Conservation (phyloP, 2,888 invertebrate species). For the Ferdinandea cuprea region DNA sequence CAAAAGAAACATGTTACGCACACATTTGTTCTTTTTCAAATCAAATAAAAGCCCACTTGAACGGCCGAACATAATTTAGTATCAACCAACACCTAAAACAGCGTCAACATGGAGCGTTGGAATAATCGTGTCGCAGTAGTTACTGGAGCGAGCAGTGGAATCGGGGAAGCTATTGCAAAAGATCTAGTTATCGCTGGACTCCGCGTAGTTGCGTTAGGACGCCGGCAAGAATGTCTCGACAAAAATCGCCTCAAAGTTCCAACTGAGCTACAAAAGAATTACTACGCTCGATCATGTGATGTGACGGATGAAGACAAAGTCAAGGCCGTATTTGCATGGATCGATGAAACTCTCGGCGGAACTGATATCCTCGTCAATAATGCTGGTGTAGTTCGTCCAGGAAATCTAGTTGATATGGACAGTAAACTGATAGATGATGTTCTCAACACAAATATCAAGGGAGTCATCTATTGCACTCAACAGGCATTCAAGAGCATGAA, state of each 20-base stretch:
- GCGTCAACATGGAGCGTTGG: conserved; percentile 80
- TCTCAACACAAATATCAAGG: conserved; percentile 82
- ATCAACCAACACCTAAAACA: no score
- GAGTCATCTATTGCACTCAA: conserved; percentile 81
- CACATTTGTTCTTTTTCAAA: no score
- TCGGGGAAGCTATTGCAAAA: conserved; percentile 83
- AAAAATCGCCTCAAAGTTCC: conserved; percentile 58
- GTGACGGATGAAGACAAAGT: conserved; percentile 84
- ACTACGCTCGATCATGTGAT: conserved; percentile 83
- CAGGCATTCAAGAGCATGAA: conserved; percentile 83
- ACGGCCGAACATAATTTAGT: neutral
- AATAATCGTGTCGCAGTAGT: conserved; percentile 85
- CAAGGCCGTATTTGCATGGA: conserved; percentile 82
- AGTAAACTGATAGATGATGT: conserved; percentile 65
- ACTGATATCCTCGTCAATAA: conserved; percentile 85
- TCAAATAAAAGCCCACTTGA: no score
- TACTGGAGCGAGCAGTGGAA: conserved; percentile 85
- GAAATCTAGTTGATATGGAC: conserved; percentile 45
- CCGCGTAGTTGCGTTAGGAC: conserved; percentile 84
- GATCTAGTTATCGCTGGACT: conserved; percentile 83
- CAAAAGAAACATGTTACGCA: no score
- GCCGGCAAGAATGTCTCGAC: conserved; percentile 79
- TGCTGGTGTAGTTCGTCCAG: conserved; percentile 78
- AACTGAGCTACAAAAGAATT: conserved; percentile 67
- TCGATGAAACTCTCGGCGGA: conserved; percentile 83